Evolutionary conservation across 2,113 vertebrate genomes (phyloP).

Genomic region (Propithecus coquereli): DNA sequence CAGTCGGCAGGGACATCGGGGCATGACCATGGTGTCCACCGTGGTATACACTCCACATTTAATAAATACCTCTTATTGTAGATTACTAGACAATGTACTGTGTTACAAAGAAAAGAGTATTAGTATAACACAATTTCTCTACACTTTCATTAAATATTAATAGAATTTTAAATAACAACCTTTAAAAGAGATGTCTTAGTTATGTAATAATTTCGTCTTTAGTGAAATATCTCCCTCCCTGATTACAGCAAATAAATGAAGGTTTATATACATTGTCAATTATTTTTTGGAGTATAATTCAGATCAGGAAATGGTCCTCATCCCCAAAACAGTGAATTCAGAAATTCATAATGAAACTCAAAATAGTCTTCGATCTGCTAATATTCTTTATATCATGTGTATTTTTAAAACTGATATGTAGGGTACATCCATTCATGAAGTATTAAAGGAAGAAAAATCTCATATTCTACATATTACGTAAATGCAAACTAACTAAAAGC

Average conservation of each 20-base stretch:
- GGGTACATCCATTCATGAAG: not conserved
- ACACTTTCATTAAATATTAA: not conserved
- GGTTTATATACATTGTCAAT: not conserved
- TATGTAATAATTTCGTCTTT: not conserved
- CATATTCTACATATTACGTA: not conserved
- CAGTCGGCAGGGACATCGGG: not conserved
- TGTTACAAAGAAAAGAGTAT: not conserved
- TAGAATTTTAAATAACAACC: not conserved
- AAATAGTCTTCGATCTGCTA: not conserved
- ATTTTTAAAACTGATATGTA: not conserved
- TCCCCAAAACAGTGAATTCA: not conserved
- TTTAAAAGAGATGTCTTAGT: not conserved
- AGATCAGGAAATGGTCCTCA: not conserved
- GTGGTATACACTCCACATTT: not conserved
- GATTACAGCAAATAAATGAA: not conserved
- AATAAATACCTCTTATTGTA: not conserved
- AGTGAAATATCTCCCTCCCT: not conserved
- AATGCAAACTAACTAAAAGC: not conserved
- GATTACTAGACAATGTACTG: not conserved
- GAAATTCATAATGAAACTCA: not conserved
- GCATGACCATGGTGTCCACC: not conserved
- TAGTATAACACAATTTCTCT: not conserved
- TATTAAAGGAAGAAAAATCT: not conserved
- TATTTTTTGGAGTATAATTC: not conserved
- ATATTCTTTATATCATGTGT: not conserved